Percentiles rank a stretch among this genome's conserved stretches.
phyloP scores from a whole-genome alignment of 2,797 vertebrate species.

The Hemibagrus guttatus region DNA sequence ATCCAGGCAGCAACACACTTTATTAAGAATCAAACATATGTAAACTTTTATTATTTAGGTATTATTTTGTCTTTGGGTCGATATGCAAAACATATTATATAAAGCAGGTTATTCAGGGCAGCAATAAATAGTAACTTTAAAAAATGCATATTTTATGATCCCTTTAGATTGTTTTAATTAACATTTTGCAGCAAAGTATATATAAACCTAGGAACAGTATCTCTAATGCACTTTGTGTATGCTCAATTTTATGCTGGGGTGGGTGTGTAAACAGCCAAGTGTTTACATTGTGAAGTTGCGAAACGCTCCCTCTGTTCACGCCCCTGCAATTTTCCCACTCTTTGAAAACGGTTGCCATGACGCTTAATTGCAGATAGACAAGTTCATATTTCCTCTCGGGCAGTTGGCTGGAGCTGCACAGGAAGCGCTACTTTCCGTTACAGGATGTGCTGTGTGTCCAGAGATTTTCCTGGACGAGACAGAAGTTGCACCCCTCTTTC shows the following conservation, averaged over 20 bases:
- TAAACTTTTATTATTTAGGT: too few relatives aligned
- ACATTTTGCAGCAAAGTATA: too few relatives aligned
- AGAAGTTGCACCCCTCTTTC: conserved; percentile 67
- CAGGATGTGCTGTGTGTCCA: conserved; percentile 69
- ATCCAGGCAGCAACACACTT: too few relatives aligned
- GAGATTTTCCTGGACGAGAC: conserved; percentile 61
- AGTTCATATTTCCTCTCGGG: conserved; percentile 52
- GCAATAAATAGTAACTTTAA: too few relatives aligned
- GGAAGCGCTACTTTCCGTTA: conserved; percentile 66
- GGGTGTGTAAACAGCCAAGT: neutral
- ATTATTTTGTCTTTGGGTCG: too few relatives aligned
- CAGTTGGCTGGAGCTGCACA: conserved; percentile 49
- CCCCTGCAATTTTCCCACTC: conserved; percentile 12
- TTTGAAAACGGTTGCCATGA: conserved; percentile 54
- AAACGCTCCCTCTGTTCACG: neutral
- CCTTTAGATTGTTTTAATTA: too few relatives aligned
- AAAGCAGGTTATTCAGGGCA: too few relatives aligned
- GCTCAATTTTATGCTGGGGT: neutral
- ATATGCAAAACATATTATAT: too few relatives aligned
- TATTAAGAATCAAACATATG: too few relatives aligned
- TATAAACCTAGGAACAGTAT: too few relatives aligned
- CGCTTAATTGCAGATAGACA: conserved; percentile 47
- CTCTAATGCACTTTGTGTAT: neutral
- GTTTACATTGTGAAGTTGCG: neutral
- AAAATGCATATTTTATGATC: too few relatives aligned